Conservation (phyloP, 2,797 vertebrate genomes). For the Sus cebifrons region DNA sequence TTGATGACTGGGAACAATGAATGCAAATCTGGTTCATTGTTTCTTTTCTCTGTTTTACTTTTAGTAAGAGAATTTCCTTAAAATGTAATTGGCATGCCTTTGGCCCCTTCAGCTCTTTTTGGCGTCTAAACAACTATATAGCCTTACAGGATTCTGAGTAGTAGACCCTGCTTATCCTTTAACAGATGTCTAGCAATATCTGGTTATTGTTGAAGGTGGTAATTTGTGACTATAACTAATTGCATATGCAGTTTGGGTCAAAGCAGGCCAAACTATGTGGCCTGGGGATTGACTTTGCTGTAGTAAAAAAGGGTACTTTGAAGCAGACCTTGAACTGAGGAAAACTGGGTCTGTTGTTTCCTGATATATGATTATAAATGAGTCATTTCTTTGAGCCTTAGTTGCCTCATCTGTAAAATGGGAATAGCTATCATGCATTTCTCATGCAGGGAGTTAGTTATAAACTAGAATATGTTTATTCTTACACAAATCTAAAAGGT, state of each 20-base stretch:
- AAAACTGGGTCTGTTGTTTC: background rate
- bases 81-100: conserved; percentile 7
- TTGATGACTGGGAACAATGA: background rate
- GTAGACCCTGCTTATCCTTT: background rate
- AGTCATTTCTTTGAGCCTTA: background rate
- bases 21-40: background rate
- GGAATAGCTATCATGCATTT: background rate
- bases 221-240: conserved; percentile 15
- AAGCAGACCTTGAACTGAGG: background rate
- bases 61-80: conserved; percentile 44
- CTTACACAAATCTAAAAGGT: background rate
- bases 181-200: background rate
- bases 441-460: background rate
- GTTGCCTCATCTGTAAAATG: conserved; percentile 3
- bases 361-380: background rate
- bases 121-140: background rate
- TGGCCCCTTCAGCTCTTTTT: background rate
- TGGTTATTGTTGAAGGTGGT: background rate
- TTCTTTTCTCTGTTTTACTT: conserved; percentile 9
- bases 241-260: background rate
- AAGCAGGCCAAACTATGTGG: background rate
- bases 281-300: background rate
- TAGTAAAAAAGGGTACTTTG: background rate
- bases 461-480: conserved; percentile 11
- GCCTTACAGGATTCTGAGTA: background rate